Conservation (phyloP, 2,888 invertebrate genomes). For the Lasioglossum oenotherae region DNA sequence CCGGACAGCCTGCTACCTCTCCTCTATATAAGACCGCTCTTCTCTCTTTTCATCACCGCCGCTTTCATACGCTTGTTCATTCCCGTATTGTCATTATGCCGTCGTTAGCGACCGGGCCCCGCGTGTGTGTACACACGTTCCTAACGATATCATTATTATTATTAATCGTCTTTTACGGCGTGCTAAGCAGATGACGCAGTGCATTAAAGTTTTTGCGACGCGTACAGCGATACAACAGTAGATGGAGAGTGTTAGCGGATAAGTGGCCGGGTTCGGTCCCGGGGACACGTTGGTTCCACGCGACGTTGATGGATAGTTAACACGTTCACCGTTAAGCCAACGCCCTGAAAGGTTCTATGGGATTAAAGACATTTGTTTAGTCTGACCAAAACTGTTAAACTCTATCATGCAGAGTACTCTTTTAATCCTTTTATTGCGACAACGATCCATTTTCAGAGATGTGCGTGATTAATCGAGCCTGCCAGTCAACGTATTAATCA, state of each 20-base stretch:
- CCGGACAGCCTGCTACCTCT: background rate
- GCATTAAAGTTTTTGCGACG: constrained; percentile 4
- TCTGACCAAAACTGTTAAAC: background rate
- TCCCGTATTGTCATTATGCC: constrained; percentile 3
- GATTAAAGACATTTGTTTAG: background rate
- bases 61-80: constrained; percentile 5
- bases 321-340: background rate
- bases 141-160: background rate
- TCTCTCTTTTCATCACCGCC: background rate
- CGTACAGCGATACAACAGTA: background rate
- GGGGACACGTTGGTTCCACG: background rate
- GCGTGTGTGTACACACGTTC: background rate
- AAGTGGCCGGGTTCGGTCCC: background rate
- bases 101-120: background rate
- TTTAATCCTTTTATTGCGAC: background rate
- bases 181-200: constrained; percentile 6
- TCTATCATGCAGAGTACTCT: background rate
- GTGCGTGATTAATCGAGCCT: background rate
- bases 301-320: background rate
- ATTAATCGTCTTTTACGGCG: background rate
- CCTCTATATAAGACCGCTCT: background rate
- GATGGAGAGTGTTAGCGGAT: background rate
- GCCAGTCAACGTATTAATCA: background rate
- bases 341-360: background rate
- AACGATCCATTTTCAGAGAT: background rate